These are phyloP conservation scores for Cancer borealis DNA, from an alignment of 2,888 invertebrate species.

Conservation along the genomic window DNA sequence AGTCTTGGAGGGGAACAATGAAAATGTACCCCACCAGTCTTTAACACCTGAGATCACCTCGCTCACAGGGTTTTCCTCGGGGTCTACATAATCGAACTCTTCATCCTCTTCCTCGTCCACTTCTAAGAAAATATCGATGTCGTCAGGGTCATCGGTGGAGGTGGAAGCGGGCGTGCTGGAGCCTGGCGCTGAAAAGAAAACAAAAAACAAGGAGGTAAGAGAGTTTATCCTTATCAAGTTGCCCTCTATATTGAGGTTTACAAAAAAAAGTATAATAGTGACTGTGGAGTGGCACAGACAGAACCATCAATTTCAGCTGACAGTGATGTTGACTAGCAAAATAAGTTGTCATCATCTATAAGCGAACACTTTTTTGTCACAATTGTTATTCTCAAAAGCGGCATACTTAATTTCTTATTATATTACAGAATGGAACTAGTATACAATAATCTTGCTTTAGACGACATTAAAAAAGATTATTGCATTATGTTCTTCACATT, in stretches of 20 bases:
- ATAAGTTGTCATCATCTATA: no score
- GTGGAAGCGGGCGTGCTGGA: no score
- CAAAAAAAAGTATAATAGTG: no score
- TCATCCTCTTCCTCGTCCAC: neutral
- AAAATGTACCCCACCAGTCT: slow-evolving; percentile 48
- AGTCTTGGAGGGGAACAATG: slow-evolving; percentile 33
- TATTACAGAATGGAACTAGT: neutral
- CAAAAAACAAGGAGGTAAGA: neutral
- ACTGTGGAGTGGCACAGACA: no score
- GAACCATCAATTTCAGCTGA: no score
- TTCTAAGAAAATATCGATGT: neutral
- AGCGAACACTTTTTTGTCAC: no score
- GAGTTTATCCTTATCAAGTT: no score
- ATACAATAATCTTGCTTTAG: neutral
- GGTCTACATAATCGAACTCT: neutral
- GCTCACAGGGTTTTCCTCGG: neutral
- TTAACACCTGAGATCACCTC: neutral
- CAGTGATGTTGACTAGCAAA: no score
- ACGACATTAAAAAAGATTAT: neutral
- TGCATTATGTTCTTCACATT: neutral
- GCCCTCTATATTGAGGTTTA: no score
- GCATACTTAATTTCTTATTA: no score
- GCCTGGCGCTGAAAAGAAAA: neutral
- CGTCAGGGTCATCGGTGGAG: neutral
- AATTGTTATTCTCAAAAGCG: no score